Percentiles rank a stretch among this genome's conserved stretches.
Conservation (phyloP, 2,113 vertebrate species). For the Aphelocoma coerulescens region DNA sequence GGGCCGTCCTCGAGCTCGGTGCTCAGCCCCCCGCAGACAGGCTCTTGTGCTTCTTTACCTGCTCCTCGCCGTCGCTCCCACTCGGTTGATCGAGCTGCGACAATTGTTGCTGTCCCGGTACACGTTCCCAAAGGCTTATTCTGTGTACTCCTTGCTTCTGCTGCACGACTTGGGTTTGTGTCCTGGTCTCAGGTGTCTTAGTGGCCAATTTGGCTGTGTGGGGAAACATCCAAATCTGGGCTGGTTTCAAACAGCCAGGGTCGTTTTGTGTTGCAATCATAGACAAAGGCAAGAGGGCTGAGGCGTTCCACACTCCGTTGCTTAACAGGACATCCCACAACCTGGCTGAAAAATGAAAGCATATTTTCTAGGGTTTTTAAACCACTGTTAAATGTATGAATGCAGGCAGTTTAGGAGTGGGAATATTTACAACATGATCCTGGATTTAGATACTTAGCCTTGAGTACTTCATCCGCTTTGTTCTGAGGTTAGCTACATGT, state of each 20-base stretch:
- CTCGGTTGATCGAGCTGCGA: neutral
- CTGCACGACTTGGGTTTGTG: neutral
- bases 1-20: fast-evolving
- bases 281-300: neutral
- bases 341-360: neutral
- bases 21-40: neutral
- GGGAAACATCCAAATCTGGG: neutral
- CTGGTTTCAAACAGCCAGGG: fast-evolving
- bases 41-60: fast-evolving
- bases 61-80: neutral
- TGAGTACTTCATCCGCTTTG: neutral
- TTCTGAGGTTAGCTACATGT: neutral
- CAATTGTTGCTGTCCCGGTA: neutral
- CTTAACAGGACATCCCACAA: neutral
- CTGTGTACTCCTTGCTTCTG: neutral
- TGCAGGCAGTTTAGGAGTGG: neutral
- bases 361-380: neutral
- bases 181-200: neutral
- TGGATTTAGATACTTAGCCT: neutral
- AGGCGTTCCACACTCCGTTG: fast-evolving
- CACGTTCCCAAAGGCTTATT: neutral
- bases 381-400: neutral
- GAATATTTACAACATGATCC: neutral
- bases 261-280: neutral
- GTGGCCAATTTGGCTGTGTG: neutral